A percentile compares a stretch with the other conserved stretches of the same genome.
Conservation (phyloP, 2,888 invertebrate species). For the Drosophila ezoana region DNA sequence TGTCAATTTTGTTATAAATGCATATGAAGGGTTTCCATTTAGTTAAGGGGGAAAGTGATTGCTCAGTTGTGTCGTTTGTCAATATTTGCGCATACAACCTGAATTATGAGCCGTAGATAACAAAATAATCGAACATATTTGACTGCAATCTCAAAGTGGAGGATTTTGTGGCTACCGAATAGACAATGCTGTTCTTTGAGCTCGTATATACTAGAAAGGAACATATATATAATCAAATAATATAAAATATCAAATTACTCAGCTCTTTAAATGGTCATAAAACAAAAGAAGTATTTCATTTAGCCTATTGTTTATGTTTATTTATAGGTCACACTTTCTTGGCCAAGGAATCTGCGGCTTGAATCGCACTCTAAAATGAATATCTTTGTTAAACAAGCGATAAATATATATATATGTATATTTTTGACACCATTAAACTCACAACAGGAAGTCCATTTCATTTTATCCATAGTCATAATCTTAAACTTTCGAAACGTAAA, state of each 20-base stretch:
- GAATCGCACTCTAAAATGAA: constrained; percentile 34
- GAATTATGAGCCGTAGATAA: constrained; percentile 55
- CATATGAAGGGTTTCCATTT: constrained; percentile 55
- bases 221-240: neutral
- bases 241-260: constrained; percentile 10
- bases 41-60: constrained; percentile 25
- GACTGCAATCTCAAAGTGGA: constrained; percentile 8
- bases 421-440: constrained; percentile 34
- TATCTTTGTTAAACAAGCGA: constrained; percentile 42
- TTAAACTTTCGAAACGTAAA: constrained; percentile 44
- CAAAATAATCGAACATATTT: constrained; percentile 27
- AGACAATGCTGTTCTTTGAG: constrained; percentile 36
- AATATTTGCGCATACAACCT: constrained; percentile 54
- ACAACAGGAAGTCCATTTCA: constrained; percentile 53
- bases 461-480: constrained; percentile 24
- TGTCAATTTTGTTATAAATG: constrained; percentile 55
- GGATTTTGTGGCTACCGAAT: neutral
- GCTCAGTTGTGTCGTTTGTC: constrained; percentile 45
- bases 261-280: constrained; percentile 38
- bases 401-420: constrained; percentile 19
- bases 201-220: neutral
- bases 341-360: constrained; percentile 4
- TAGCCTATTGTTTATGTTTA: neutral
- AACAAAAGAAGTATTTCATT: neutral
- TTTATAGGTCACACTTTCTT: constrained; percentile 41